These are phyloP conservation scores for Reticulitermes speratus DNA, from an alignment of 1,140 invertebrate species.

Conservation along the genomic window DNA sequence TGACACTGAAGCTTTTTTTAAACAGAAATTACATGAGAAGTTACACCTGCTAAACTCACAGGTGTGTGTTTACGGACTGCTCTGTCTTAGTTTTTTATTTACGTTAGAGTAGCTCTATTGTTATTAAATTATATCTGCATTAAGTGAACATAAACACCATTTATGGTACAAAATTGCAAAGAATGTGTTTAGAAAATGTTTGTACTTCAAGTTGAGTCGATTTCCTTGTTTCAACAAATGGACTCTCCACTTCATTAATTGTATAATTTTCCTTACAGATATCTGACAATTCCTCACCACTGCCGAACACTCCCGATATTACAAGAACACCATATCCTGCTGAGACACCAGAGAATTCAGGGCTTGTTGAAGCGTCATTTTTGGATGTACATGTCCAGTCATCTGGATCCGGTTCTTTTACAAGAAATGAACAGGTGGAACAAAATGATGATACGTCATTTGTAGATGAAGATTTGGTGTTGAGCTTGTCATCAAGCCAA, in stretches of 20 bases:
- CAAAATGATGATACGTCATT: not conserved
- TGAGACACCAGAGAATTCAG: not conserved
- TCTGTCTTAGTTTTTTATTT: too few relatives aligned
- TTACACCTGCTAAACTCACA: not conserved
- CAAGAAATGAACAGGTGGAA: not conserved
- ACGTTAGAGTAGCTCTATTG: too few relatives aligned
- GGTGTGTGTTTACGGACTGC: not conserved
- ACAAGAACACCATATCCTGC: slow-evolving; percentile 20
- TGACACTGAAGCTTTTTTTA: slow-evolving; percentile 14
- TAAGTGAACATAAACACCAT: too few relatives aligned
- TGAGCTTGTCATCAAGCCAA: not conserved
- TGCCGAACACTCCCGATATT: not conserved
- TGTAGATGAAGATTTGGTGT: not conserved
- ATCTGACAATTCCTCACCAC: not conserved
- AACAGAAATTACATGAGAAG: not conserved
- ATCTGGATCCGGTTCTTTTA: not conserved
- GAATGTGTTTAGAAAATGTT: too few relatives aligned
- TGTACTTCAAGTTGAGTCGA: not conserved
- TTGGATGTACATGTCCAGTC: slow-evolving; percentile 1
- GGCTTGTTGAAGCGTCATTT: slow-evolving; percentile 1
- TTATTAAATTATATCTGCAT: too few relatives aligned
- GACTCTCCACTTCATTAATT: not conserved
- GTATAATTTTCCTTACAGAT: not conserved
- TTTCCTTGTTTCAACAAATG: not conserved
- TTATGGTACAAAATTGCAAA: too few relatives aligned